A percentile compares a stretch with the other conserved stretches of the same genome.
Conservation (phyloP, 2,797 vertebrate species). For the Helostoma temminkii region DNA sequence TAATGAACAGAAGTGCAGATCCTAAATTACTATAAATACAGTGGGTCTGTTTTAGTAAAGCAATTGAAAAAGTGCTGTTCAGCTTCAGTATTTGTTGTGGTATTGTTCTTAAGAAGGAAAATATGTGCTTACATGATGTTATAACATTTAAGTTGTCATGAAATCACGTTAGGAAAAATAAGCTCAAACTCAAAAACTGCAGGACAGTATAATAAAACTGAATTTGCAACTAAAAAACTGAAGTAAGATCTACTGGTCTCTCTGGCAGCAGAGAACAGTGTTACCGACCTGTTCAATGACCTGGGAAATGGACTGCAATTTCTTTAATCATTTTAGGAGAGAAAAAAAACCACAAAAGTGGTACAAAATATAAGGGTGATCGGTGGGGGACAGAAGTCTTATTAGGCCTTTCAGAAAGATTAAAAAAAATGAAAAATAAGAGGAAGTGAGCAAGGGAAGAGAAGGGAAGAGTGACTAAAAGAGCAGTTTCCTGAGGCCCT, state of each 20-base stretch:
- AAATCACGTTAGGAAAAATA: slow-evolving; percentile 28
- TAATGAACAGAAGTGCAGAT: slow-evolving; percentile 35
- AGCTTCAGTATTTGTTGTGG: neutral
- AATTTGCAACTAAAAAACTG: no score
- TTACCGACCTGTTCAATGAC: slow-evolving; percentile 69
- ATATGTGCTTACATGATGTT: neutral
- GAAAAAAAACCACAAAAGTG: slow-evolving; percentile 31
- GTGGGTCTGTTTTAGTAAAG: slow-evolving; percentile 30
- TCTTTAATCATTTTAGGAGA: slow-evolving; percentile 63
- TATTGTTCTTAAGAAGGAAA: slow-evolving; percentile 11
- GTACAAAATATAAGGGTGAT: slow-evolving; percentile 37
- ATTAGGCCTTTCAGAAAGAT: slow-evolving; percentile 37
- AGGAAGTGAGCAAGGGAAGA: slow-evolving; percentile 14
- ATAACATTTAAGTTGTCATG: neutral
- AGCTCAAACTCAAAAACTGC: slow-evolving; percentile 21
- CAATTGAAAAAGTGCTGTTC: neutral
- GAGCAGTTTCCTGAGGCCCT: slow-evolving; percentile 72
- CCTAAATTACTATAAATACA: slow-evolving; percentile 12
- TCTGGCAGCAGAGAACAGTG: slow-evolving; percentile 40
- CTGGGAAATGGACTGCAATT: slow-evolving; percentile 70
- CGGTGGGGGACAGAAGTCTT: slow-evolving; percentile 42
- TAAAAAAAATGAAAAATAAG: slow-evolving; percentile 9
- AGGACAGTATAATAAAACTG: slow-evolving; percentile 20
- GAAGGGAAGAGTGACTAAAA: slow-evolving; percentile 63
- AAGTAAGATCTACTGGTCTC: slow-evolving; percentile 40